A percentile compares a stretch with the other conserved stretches of the same genome.
phyloP scores from a whole-genome alignment of 2,113 vertebrate species.

The Microcebus tavaratra region DNA sequence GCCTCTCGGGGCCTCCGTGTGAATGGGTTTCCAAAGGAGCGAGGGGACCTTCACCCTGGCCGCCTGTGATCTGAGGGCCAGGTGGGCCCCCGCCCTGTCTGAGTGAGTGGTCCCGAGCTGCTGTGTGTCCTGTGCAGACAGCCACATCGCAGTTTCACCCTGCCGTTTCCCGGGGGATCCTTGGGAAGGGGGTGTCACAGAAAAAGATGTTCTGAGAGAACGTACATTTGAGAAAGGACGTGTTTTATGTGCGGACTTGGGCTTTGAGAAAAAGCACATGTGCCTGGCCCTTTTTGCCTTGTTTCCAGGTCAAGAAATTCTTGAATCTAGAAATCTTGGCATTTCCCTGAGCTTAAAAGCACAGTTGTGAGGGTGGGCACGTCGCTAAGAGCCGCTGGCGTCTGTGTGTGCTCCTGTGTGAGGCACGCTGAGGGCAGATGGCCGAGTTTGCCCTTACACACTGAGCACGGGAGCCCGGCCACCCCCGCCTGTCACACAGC shows the following conservation, averaged over 20 bases:
- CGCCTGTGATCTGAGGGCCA: no score
- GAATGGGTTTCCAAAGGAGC: not conserved
- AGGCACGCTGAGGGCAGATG: not conserved
- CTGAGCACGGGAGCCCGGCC: conserved; percentile 71
- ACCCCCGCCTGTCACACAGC: conserved; percentile 38
- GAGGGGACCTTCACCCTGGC: fast-evolving
- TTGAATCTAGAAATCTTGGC: not conserved
- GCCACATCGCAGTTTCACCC: fast-evolving
- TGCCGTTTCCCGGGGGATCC: not conserved
- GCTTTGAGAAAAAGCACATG: not conserved
- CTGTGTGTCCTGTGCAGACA: not conserved
- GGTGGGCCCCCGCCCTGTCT: not conserved
- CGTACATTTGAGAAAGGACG: not conserved
- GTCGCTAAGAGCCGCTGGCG: not conserved
- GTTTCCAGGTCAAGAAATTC: not conserved
- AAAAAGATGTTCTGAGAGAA: not conserved
- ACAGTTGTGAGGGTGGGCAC: no score
- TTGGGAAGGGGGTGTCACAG: not conserved
- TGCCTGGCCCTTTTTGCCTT: not conserved
- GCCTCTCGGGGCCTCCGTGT: not conserved
- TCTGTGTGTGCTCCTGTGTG: not conserved
- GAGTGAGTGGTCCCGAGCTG: not conserved
- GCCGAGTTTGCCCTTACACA: not conserved
- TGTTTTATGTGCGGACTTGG: not conserved
- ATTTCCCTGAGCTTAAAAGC: not conserved